A percentile compares a stretch with the other conserved stretches of the same genome.
These are phyloP conservation scores for Brachionus plicatilis DNA, from an alignment of 1,140 invertebrate genomes.

Conservation along the genomic window DNA sequence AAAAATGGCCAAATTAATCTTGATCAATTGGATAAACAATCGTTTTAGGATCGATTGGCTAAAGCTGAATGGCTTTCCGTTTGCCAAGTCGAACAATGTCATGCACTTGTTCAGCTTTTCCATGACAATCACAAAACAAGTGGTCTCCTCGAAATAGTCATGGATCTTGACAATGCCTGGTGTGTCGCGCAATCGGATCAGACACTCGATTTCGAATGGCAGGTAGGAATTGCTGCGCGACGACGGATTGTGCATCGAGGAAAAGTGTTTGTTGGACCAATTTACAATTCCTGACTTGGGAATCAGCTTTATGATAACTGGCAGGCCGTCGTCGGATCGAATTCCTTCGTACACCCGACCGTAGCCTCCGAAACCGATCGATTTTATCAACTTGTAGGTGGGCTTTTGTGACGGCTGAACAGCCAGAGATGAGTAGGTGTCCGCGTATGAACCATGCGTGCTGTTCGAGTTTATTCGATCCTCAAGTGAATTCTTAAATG, in stretches of 20 bases:
- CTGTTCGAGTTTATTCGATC: slow-evolving; percentile 32
- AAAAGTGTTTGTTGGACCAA: slow-evolving; percentile 37
- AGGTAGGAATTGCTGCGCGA: background rate
- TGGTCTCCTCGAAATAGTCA: slow-evolving; percentile 31
- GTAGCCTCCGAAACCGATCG: slow-evolving; percentile 31
- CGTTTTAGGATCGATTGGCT: background rate
- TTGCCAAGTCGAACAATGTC: slow-evolving; percentile 36
- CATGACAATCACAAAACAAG: slow-evolving; percentile 34
- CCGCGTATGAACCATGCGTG: slow-evolving; percentile 31
- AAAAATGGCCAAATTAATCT: slow-evolving; percentile 25
- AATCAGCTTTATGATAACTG: slow-evolving; percentile 34
- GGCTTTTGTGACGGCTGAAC: background rate
- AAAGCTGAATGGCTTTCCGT: slow-evolving; percentile 29
- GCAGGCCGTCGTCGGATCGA: background rate
- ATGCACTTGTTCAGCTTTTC: slow-evolving; percentile 29
- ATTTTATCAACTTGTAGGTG: slow-evolving; percentile 32
- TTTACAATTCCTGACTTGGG: slow-evolving; percentile 37
- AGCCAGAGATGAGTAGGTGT: slow-evolving; percentile 15
- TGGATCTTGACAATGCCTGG: slow-evolving; percentile 28
- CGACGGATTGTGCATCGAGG: background rate
- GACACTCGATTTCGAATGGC: slow-evolving; percentile 39
- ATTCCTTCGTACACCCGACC: slow-evolving; percentile 26
- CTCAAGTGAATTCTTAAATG: slow-evolving; percentile 7
- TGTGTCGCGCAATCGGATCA: slow-evolving; percentile 4
- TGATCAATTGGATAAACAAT: slow-evolving; percentile 21